Evolutionary conservation across 2,113 vertebrate genomes (phyloP), one percentile per base, ranked within the genome.

Genomic region (Myotis yumanensis): DNA sequence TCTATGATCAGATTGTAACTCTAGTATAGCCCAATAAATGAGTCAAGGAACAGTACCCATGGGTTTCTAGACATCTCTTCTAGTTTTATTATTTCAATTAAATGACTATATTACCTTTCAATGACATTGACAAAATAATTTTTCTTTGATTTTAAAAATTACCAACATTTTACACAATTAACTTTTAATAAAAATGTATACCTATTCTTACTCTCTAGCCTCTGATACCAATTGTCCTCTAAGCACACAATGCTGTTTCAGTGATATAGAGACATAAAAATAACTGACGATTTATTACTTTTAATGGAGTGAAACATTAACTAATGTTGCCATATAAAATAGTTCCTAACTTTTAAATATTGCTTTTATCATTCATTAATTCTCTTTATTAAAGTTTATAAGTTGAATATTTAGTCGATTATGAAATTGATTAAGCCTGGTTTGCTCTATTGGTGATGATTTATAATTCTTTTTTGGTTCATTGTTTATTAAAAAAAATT

Each of bases 241-340:
- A 76, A 77, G 20, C 17, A 77, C 32, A 68, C 30, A 20, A 11
- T 59, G n/a, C 28, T 93, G 35, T 77, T 87, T 73, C 57, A 72
- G 59, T 28, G 66, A 92, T 52, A 80, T 52, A 37, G 79, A 88
- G n/a, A 84, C n/a, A 72, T 51, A 88, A 88, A 81, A 75, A 51
- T 85, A 84, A 59, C 11, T 86, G 30, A 51, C 71, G 40, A 87
- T 57, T 73, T 92, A n/a, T 64, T 93, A 88, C 18, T 91, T 90
- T 88, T 66, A 92, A 59, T 85, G 37, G 54, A 81, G 6, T 84
- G 57, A 40, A 88, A 88, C 30, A 54, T 88, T 88, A 93, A 93
- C 71, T 84, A 91, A 51, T 80, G 54, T 84, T 93, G 71, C 15
- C 7, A 59, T 84, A 62, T 69, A 87, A 95, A 88, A 62, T 84